Conservation (phyloP, 1,140 invertebrate species). For the Akabosia matsudoensis region DNA sequence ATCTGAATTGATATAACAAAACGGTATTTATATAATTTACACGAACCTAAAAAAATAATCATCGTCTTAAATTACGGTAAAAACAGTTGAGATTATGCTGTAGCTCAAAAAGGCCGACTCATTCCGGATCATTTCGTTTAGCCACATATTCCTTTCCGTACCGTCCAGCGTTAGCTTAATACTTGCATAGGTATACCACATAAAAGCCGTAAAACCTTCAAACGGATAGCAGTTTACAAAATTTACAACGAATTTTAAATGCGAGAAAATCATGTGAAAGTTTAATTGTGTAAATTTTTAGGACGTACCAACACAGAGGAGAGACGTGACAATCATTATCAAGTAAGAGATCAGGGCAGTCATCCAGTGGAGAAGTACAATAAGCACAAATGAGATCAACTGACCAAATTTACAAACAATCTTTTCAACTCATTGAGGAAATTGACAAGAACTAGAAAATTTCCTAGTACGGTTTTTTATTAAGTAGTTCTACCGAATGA, state of each 20-base stretch:
- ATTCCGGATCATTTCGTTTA: conserved; percentile 78
- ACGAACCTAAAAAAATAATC: too few relatives aligned
- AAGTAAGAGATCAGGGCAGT: conserved; percentile 80
- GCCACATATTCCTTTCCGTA: conserved; percentile 57
- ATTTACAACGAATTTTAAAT: background rate
- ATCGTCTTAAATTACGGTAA: conserved; percentile 66
- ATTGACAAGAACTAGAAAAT: too few relatives aligned
- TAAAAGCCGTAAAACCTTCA: conserved; percentile 66
- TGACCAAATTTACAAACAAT: conserved; percentile 51
- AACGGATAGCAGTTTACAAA: conserved; percentile 30
- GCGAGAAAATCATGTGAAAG: too few relatives aligned
- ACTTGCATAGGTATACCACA: conserved; percentile 86
- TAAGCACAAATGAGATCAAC: conserved; percentile 77
- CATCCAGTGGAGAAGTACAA: conserved; percentile 77
- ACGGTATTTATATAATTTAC: conserved; percentile 30
- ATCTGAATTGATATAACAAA: conserved; percentile 59
- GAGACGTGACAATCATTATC: conserved; percentile 72
- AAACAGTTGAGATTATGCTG: conserved; percentile 80
- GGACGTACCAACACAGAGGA: conserved; percentile 65
- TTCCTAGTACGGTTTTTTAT: background rate
- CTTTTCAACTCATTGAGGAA: too few relatives aligned
- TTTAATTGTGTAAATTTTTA: too few relatives aligned
- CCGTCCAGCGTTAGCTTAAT: conserved; percentile 67
- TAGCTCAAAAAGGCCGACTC: conserved; percentile 78
- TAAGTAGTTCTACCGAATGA: conserved; percentile 65